Evolutionary conservation across 2,888 invertebrate genomes (phyloP).

Genomic region (Orthonychiurus folsomi): DNA sequence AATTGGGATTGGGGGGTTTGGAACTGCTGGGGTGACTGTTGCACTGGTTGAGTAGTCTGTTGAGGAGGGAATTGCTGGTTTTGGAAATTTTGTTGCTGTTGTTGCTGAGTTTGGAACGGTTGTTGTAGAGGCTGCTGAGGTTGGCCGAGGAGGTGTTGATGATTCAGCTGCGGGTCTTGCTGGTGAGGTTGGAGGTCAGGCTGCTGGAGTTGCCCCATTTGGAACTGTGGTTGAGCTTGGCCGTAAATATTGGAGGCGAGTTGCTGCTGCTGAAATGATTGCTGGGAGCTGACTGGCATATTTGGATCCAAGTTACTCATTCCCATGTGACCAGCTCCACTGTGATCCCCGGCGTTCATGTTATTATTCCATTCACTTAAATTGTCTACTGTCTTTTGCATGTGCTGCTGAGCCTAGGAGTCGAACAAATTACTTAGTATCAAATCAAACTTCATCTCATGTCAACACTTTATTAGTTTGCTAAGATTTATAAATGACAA

Average conservation of each 20-base stretch:
- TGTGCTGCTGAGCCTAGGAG: neutral
- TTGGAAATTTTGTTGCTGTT: conserved; percentile 9
- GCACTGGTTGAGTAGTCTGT: conserved; percentile 10
- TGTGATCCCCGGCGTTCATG: neutral
- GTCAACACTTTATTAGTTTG: neutral
- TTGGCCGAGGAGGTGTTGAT: neutral
- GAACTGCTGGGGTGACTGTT: conserved; percentile 15
- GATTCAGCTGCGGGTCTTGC: conserved; percentile 1
- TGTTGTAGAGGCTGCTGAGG: neutral
- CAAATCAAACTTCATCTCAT: neutral
- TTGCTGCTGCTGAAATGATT: conserved; percentile 3
- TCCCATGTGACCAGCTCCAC: neutral
- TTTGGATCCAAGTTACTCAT: neutral
- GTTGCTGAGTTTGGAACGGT: conserved; percentile 12
- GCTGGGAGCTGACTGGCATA: conserved; percentile 8
- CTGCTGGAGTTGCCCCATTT: conserved; percentile 13
- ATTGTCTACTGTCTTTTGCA: conserved; percentile 5
- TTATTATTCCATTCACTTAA: conserved; percentile 13
- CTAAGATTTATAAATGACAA: neutral
- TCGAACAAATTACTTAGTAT: neutral
- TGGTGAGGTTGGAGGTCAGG: conserved; percentile 13
- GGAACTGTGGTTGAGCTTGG: conserved; percentile 14
- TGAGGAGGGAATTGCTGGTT: neutral
- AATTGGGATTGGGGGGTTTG: neutral
- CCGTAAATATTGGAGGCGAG: neutral